Conservation (phyloP, 2,113 vertebrate species). For the Procapra przewalskii region DNA sequence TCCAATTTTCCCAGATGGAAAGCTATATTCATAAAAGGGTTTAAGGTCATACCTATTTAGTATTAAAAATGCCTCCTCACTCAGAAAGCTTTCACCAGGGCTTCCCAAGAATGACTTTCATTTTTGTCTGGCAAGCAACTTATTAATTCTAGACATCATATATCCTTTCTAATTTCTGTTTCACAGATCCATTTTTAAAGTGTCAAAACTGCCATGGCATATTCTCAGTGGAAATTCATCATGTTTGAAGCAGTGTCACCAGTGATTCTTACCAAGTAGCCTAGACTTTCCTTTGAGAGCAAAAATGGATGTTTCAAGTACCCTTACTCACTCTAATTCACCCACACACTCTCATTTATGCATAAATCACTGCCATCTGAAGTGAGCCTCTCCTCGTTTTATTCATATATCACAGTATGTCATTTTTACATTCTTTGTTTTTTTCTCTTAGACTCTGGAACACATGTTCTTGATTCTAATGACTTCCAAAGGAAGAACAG, state of each 20-base stretch:
- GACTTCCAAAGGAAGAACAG: background rate
- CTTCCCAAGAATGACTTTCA: slow-evolving; percentile 26
- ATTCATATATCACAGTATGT: background rate
- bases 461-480: background rate
- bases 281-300: background rate
- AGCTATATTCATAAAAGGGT: background rate
- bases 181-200: slow-evolving; percentile 43
- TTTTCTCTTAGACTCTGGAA: background rate
- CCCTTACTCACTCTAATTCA: background rate
- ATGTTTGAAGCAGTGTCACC: slow-evolving; percentile 22
- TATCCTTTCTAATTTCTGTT: slow-evolving; percentile 47
- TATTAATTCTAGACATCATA: slow-evolving; percentile 40
- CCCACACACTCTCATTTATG: background rate
- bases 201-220: slow-evolving; percentile 28
- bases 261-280: background rate
- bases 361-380: background rate
- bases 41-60: background rate
- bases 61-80: slow-evolving; percentile 28
- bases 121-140: background rate
- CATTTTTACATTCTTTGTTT: background rate
- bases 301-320: background rate
- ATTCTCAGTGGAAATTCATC: slow-evolving; percentile 40
- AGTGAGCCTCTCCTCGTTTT: background rate
- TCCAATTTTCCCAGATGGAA: background rate
- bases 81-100: background rate